Evolutionary conservation across 53 echinoderm and acorn worm species (phyloP).

Genomic region (Crossaster papposus): DNA sequence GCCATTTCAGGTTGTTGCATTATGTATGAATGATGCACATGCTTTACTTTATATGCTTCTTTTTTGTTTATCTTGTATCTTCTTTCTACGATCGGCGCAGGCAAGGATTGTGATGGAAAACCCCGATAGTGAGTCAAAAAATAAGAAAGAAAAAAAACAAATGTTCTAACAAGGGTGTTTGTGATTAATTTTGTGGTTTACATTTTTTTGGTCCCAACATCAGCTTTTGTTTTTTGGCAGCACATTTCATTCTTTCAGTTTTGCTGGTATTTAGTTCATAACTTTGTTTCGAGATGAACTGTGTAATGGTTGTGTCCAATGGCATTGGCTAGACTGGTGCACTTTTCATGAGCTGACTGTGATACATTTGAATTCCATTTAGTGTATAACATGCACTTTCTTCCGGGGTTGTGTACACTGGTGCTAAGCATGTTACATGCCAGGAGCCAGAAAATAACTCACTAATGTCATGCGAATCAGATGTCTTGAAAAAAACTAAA

Average conservation of each 20-base stretch:
- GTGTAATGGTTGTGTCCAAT: background rate
- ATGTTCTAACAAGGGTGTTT: conserved; percentile 28
- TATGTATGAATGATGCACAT: conserved; percentile 19
- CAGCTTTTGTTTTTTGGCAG: background rate
- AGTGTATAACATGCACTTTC: background rate
- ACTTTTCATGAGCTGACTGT: background rate
- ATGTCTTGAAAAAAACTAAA: conserved; percentile 27
- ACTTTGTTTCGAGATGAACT: background rate
- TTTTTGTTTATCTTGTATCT: conserved; percentile 28
- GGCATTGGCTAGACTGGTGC: conserved; percentile 25
- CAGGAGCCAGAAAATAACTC: background rate
- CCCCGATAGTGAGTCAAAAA: conserved; percentile 44
- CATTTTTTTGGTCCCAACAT: background rate
- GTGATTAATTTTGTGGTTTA: background rate
- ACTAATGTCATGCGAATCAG: background rate
- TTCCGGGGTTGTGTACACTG: background rate
- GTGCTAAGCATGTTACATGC: background rate
- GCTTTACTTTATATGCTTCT: conserved; percentile 3
- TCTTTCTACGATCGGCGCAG: conserved; percentile 34
- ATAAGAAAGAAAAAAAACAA: background rate
- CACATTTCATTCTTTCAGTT: background rate
- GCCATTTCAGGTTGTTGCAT: conserved; percentile 1
- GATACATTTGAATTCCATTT: background rate
- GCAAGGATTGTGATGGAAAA: conserved; percentile 51
- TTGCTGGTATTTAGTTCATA: background rate